Evolutionary conservation across 2,888 invertebrate species (phyloP), one percentile per base, ranked within the genome.

Genomic region (Sarcophaga carnaria): DNA sequence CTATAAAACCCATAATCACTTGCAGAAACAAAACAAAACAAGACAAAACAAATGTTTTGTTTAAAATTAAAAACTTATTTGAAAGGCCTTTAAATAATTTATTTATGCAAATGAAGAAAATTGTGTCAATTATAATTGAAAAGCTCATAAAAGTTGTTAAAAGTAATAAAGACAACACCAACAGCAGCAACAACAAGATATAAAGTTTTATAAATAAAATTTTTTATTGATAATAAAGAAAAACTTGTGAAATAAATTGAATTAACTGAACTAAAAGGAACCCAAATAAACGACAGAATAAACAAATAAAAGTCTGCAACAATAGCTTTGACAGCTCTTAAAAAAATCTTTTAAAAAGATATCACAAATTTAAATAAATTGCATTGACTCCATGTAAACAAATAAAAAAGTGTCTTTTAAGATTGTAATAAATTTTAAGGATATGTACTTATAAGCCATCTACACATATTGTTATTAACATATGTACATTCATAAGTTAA

Each of bases 111-210:
- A 70, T 20, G 20, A 49, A 62, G 20, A 60, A 67, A 67, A 66
- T 54, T 20, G 12, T 75, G 20, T 67, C 74, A 80, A 60, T 80
- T 67, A 27, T 67, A 80, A 74, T 62, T 60, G 14, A 47, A 80
- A 67, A 47, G 17, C 17, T 71, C 54, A 54, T 20, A 8, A 10
- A 71, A 71, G 54, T 54, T 8, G 62, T 71, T 27, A 64, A 54
- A 64, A 54, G 17, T 59, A 22, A 59, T 67, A 60, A 69, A 22
- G 11, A 69, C 45, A 27, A 14, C 1, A 45, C 14, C 54, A 54
- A 12, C 12, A 49, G 3, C 1, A 49, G 6, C 49, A 49, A 49
- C 11, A 49, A 49, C 12, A 11, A 49, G 14, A 12, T 12, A 49
- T 49, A 54, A 54, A 54, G 12, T 67, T 45, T 69, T 12, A 25